Conservation (phyloP, 2,888 invertebrate genomes). For the Criorhina ranunculi region DNA sequence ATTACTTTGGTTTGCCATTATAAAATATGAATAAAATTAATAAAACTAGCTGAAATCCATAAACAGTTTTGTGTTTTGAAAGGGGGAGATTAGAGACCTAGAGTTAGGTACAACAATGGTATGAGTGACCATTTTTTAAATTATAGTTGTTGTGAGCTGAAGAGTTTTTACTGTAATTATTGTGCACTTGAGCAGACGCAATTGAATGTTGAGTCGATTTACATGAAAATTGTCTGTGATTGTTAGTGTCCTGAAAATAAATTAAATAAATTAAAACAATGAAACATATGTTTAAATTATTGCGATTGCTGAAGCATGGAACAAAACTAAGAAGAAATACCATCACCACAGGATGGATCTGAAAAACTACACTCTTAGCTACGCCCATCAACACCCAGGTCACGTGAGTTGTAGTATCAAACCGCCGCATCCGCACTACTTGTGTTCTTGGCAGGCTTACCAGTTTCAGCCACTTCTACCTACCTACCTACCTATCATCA, state of each 20-base stretch:
- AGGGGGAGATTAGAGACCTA: conserved; percentile 7
- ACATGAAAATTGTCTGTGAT: conserved; percentile 84
- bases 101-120: conserved; percentile 84
- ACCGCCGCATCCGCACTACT: no score
- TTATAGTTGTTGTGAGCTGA: conserved; percentile 74
- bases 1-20: conserved; percentile 68
- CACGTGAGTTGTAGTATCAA: no score
- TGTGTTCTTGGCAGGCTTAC: no score
- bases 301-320: no score
- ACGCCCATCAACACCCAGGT: no score
- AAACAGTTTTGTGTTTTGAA: conserved; percentile 32
- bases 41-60: conserved; percentile 31
- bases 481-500: no score
- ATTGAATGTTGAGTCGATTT: conserved; percentile 81
- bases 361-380: no score
- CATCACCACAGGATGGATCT: no score
- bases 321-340: no score
- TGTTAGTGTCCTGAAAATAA: conserved; percentile 81
- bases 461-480: no score
- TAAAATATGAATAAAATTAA: conserved; percentile 53
- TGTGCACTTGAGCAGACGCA: conserved; percentile 79
- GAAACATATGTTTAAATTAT: background rate
- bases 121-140: conserved; percentile 81
- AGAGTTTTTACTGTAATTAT: conserved; percentile 81
- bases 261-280: conserved; percentile 22